Percentiles rank a stretch among this genome's conserved stretches.
phyloP scores from a whole-genome alignment of 2,888 invertebrate species.

The Troides helena region DNA sequence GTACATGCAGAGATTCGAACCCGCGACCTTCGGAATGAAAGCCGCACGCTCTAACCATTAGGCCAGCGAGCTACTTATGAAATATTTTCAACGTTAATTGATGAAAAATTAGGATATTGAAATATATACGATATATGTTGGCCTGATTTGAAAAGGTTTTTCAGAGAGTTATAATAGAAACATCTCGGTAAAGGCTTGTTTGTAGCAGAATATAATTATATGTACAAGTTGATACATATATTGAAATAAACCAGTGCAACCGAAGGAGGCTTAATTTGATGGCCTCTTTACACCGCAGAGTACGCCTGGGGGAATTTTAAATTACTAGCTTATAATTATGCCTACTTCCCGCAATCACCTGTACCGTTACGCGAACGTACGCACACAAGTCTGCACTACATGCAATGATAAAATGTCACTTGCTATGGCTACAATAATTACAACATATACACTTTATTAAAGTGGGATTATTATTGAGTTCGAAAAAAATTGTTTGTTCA shows the following conservation, averaged over 20 bases:
- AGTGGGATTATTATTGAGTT: background rate
- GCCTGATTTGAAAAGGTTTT: no score
- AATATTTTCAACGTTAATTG: no score
- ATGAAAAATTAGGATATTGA: no score
- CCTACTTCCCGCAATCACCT: background rate
- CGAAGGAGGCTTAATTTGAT: background rate
- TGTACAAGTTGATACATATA: background rate
- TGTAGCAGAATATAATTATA: background rate
- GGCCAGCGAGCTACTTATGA: no score
- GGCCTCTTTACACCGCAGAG: background rate
- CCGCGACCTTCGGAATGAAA: no score
- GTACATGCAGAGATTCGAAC: no score
- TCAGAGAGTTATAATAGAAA: background rate
- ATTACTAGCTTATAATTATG: slow-evolving; percentile 1
- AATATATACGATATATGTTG: no score
- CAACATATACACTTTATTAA: background rate
- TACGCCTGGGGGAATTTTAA: slow-evolving; percentile 1
- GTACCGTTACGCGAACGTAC: background rate
- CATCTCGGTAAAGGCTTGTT: background rate
- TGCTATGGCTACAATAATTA: background rate
- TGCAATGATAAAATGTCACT: background rate
- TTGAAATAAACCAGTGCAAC: slow-evolving; percentile 7
- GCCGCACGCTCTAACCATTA: no score
- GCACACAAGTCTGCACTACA: slow-evolving; percentile 3
- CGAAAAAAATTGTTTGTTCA: background rate